phyloP scores from a whole-genome alignment of 2,113 vertebrate genomes.

The Oreochromis tanganicae region DNA sequence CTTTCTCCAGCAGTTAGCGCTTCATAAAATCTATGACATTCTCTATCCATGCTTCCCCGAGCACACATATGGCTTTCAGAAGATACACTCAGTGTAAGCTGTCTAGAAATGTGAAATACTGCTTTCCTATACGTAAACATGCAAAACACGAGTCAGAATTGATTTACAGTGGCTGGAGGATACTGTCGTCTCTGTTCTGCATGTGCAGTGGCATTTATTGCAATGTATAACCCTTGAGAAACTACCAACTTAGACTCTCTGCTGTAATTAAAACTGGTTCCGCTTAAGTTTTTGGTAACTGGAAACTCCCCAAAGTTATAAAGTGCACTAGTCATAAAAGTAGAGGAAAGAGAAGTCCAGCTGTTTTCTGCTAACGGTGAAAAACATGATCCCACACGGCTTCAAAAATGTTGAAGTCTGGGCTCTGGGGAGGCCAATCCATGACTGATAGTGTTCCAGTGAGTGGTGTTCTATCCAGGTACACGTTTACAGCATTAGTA shows the following conservation, averaged over 20 bases:
- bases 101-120: not conserved
- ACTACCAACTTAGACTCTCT: not conserved
- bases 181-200: not conserved
- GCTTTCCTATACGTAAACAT: not conserved
- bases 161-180: not conserved
- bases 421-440: not conserved
- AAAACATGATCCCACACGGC: not conserved
- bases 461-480: not conserved
- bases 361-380: slow-evolving; percentile 66
- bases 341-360: slow-evolving; percentile 47
- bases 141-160: not conserved
- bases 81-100: not conserved
- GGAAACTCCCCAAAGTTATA: slow-evolving; percentile 42
- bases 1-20: slow-evolving; percentile 58
- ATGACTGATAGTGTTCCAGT: not conserved
- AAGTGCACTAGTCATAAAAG: slow-evolving; percentile 44
- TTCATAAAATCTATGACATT: slow-evolving; percentile 58
- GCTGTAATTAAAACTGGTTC: not conserved
- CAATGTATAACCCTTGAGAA: not conserved
- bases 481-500: not conserved
- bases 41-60: not conserved
- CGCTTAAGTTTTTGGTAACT: not conserved
- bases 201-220: not conserved
- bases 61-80: not conserved
- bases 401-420: not conserved